Evolutionary conservation across 2,113 vertebrate species (phyloP).

Genomic region (Microcebus tavaratra): DNA sequence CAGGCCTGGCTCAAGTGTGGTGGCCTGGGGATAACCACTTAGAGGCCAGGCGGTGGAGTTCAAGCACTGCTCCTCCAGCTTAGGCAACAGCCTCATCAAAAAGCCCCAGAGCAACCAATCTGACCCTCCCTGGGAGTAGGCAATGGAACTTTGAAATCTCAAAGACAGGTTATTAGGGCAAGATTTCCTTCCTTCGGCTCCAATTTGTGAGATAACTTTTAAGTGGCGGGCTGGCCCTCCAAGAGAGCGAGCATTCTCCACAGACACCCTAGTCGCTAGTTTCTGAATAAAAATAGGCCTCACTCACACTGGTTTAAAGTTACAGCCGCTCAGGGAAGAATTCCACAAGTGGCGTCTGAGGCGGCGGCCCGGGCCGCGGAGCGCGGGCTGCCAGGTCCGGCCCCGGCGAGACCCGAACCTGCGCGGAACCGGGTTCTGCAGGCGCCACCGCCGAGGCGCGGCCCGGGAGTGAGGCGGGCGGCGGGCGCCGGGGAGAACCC

Average conservation of each 20-base stretch:
- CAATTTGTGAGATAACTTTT: not conserved
- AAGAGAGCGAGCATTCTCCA: not conserved
- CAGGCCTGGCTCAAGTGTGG: not conserved
- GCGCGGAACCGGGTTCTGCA: not conserved
- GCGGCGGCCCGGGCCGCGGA: not conserved
- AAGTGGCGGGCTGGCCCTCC: not conserved
- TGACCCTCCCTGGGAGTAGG: not conserved
- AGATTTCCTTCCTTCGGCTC: not conserved
- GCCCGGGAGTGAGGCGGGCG: not conserved
- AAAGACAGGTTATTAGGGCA: too few relatives aligned
- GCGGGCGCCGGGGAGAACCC: not conserved
- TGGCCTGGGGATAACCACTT: not conserved
- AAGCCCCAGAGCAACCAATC: not conserved
- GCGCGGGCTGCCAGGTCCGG: not conserved
- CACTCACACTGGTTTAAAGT: not conserved
- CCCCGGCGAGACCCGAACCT: not conserved
- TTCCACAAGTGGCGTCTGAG: not conserved
- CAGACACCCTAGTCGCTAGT: not conserved
- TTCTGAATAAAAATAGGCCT: constrained; percentile 49
- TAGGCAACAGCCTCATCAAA: not conserved
- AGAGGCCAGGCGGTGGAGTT: not conserved
- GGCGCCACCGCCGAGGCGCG: not conserved
- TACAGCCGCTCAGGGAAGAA: not conserved
- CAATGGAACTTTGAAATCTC: not conserved
- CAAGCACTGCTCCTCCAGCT: not conserved